Evolutionary conservation across 2,888 invertebrate species (phyloP), one percentile per base, ranked within the genome.

Genomic region (Osmoderma eremita): DNA sequence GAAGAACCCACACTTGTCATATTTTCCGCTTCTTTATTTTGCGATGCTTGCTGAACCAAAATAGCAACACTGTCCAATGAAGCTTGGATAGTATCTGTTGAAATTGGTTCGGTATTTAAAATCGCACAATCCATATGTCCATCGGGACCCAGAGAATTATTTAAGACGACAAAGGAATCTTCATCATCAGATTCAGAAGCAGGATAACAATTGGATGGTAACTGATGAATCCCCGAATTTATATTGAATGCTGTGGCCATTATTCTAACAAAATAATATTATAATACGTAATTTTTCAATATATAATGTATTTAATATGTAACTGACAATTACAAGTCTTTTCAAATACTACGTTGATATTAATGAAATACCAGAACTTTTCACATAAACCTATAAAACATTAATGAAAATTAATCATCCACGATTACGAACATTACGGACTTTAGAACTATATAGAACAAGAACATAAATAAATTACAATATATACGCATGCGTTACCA

Each of bases 141-240:
- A 41, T 65, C 64, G 1, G 64, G 61, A 2, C 61, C 63, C 36
- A 62, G 45, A 17, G 68, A 68, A 56, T 48, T 66, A 58, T 70
- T 73, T 13, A 80, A 68, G 2, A 80, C 78, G 18, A 79, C 79
- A 69, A 80, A 80, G 0, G 80, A 80, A 65, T 76, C 77, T 51
- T 79, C 79, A 66, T 78, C 76, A 50, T 76, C 75, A 38, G 74
- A 76, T 61, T 75, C 75, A 1, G 75, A 72, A 4, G 74, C 72
- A 15, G 74, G 71, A 58, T 73, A 73, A 65, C 73, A 72, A 1
- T 69, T 71, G 6, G 64, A 42, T 1, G 72, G 69, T 15, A 75
- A 36, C 58, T 74, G 72, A 48, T 74, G 72, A 22, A 72, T 68
- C 30, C 69, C 69, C n/a, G 66, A 50, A 36, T 66, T 54, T 22